A percentile compares a stretch with the other conserved stretches of the same genome.
Conservation (phyloP, 64 coral and sea anemone species). For the Astreopora myriophthalma region DNA sequence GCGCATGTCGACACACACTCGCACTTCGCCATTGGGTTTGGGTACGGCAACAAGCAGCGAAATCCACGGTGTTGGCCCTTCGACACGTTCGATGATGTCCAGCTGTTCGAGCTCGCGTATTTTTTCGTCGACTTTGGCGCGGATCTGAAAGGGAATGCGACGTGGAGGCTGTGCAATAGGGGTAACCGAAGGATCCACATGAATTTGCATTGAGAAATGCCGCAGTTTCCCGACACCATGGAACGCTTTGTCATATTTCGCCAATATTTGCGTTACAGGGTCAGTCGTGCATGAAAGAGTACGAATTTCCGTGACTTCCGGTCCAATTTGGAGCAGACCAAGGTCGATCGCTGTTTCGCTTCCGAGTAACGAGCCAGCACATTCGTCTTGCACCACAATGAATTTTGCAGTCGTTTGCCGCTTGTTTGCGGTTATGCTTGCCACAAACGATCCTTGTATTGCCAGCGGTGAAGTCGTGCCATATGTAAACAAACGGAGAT, state of each 20-base stretch:
- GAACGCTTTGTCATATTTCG: not conserved
- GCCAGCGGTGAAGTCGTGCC: not conserved
- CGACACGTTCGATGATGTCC: slow-evolving; percentile 11
- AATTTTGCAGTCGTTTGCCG: not conserved
- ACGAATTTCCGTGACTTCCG: not conserved
- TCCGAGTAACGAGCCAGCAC: not conserved
- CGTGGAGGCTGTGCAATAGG: slow-evolving; percentile 26
- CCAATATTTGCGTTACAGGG: too few relatives aligned
- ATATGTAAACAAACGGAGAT: not conserved
- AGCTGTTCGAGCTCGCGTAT: not conserved
- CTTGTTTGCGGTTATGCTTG: not conserved
- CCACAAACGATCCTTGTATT: not conserved
- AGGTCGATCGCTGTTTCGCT: slow-evolving; percentile 5
- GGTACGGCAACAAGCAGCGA: not conserved
- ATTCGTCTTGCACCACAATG: not conserved
- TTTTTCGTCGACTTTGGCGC: not conserved
- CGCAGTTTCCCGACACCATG: slow-evolving; percentile 6
- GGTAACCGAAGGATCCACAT: slow-evolving; percentile 1
- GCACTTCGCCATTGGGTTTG: slow-evolving; percentile 2
- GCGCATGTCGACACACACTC: not conserved
- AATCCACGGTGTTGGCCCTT: slow-evolving; percentile 27
- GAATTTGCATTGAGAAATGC: slow-evolving; percentile 7
- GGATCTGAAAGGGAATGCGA: slow-evolving; percentile 14
- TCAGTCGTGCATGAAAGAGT: too few relatives aligned
- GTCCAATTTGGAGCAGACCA: slow-evolving; percentile 20